Base-by-base conservation (phyloP, 1,140 invertebrate genomes). In the Drosophila aff. region DNA sequence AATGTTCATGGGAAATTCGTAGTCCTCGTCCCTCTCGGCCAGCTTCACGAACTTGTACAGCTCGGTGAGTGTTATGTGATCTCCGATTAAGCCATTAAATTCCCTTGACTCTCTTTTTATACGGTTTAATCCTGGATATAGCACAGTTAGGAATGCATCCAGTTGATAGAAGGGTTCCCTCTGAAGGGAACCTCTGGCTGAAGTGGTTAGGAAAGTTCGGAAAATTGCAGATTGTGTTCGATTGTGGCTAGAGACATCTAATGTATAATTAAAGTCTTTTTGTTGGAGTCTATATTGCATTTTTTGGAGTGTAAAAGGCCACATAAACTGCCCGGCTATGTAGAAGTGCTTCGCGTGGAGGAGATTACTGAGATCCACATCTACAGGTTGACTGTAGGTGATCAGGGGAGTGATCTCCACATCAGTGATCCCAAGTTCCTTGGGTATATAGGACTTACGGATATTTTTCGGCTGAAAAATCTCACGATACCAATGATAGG, bases 1-100 rank as follows among this genome's bases (percentile, higher is more conserved):
- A 38, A 86, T 86, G 21, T 86, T 87, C 18, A 86, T 31, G 0
- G 76, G 69, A 31, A 82, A 87, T 3, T 80, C 76, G 16, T 40
- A 81, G 8, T 38, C 33, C 13, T 76, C 53, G 4, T 77, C 73
- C 31, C 66, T 21, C 28, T 82, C 65, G 0, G 83, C 83, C 40
- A 87, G 11, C 6, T 28, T 53, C 4, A 80, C 55, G 40, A 77
- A 86, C 31, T 82, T 69, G 50, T 86, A 75, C 3, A 87, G 44
- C 43, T 82, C 82, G 0, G 82, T 74, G 11, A 52, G 55, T 10
- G 69, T 64, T 2, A 85, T 62, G 16, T 85, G 79, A 64, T 86
- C 82, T 0, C 64, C 66, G 16, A 76, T 38, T 9, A 26, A 40
- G 15, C 67, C 76, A 15, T 15, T 26, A 18, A 86, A 86, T 11